These are phyloP conservation scores for Hippasteria phrygiana DNA, from an alignment of 53 echinoderm and acorn worm genomes.

Conservation along the genomic window DNA sequence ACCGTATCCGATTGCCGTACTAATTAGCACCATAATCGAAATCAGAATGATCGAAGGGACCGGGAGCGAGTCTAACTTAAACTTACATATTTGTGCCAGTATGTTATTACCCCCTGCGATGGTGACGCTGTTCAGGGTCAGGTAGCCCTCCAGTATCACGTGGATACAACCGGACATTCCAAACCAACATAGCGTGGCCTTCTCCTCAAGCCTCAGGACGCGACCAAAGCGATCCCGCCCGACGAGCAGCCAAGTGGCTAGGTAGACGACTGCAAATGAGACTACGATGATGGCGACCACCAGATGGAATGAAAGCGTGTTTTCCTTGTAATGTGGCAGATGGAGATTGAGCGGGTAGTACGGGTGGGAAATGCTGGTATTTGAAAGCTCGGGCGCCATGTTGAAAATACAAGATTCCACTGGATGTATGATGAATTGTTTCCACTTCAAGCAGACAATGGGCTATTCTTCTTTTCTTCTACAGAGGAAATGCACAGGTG, in stretches of 20 bases:
- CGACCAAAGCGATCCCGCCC: conserved; percentile 67
- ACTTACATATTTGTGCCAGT: conserved; percentile 90
- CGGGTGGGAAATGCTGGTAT: conserved; percentile 37
- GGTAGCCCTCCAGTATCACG: conserved; percentile 75
- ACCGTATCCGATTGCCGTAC: no score
- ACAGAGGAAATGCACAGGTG: no score
- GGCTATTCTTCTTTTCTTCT: no score
- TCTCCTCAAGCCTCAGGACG: conserved; percentile 42
- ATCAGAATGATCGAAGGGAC: no score
- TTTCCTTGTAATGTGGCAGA: conserved; percentile 56
- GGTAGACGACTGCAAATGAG: conserved; percentile 58
- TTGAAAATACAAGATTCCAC: background rate
- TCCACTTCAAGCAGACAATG: no score
- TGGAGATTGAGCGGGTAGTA: conserved; percentile 52
- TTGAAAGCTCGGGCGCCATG: background rate
- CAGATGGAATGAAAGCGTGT: conserved; percentile 24
- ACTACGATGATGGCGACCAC: conserved; percentile 50
- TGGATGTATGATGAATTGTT: no score
- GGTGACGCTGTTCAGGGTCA: conserved; percentile 48
- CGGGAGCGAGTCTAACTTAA: no score
- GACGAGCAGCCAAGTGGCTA: conserved; percentile 66
- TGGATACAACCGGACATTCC: conserved; percentile 84
- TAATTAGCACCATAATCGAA: no score
- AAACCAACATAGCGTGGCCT: conserved; percentile 82
- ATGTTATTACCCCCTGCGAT: conserved; percentile 72